Evolutionary conservation across 2,113 vertebrate species (phyloP).

Genomic region (Pampusana beccarii): DNA sequence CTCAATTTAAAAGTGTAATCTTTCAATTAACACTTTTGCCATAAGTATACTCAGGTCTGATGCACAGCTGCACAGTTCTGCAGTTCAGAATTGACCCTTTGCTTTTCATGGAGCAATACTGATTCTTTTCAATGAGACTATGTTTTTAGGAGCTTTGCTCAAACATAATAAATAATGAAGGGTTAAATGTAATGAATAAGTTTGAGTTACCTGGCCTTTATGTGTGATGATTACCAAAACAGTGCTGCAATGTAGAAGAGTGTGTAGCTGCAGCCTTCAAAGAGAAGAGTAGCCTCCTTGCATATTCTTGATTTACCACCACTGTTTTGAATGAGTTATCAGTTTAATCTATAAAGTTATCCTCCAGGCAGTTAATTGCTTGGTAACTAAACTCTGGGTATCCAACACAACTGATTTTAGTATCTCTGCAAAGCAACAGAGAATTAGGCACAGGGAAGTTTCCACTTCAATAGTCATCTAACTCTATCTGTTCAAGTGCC

Average conservation of each 20-base stretch:
- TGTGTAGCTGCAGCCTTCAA: not conserved
- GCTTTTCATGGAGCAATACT: not conserved
- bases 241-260: not conserved
- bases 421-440: not conserved
- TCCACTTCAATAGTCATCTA: not conserved
- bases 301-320: not conserved
- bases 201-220: not conserved
- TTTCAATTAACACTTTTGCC: not conserved
- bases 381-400: not conserved
- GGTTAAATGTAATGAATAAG: not conserved
- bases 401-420: not conserved
- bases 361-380: not conserved
- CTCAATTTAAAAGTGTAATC: not conserved
- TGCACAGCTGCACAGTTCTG: not conserved
- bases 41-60: not conserved
- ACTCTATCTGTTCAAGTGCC: not conserved
- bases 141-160: not conserved
- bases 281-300: fast-evolving
- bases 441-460: not conserved
- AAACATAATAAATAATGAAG: not conserved
- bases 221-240: not conserved
- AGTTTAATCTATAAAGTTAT: not conserved
- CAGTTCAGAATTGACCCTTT: not conserved
- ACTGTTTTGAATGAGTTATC: not conserved
- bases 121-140: not conserved